Percentiles rank a stretch among this genome's conserved stretches.
These are phyloP conservation scores for Automeris io DNA, from an alignment of 2,888 invertebrate genomes.

Conservation along the genomic window DNA sequence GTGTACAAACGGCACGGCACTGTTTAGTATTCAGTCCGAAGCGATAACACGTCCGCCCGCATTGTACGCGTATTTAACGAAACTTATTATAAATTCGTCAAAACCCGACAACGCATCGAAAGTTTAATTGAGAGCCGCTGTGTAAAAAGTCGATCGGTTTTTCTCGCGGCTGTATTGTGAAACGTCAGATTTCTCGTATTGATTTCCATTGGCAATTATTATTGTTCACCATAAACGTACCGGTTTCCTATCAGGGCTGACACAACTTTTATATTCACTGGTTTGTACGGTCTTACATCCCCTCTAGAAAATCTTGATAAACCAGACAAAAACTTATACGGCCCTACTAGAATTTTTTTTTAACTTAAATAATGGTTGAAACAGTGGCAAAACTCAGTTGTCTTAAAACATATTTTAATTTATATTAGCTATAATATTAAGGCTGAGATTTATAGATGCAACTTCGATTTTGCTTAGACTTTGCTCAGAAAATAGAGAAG, in stretches of 20 bases:
- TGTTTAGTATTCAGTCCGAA: constrained; percentile 50
- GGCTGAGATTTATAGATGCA: no score
- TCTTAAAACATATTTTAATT: no score
- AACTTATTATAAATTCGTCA: constrained; percentile 60
- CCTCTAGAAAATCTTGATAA: no score
- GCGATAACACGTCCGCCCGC: constrained; percentile 56
- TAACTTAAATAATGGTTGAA: no score
- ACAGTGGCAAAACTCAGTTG: no score
- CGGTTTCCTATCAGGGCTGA: constrained; percentile 27
- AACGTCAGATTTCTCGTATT: constrained; percentile 65
- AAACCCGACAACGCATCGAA: constrained; percentile 46
- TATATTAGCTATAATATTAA: no score
- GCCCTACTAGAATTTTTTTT: no score
- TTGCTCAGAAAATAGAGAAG: no score
- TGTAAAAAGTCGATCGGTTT: constrained; percentile 28
- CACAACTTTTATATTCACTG: no score
- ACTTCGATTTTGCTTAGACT: no score
- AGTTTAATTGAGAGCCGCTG: constrained; percentile 35
- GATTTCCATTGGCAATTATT: constrained; percentile 64
- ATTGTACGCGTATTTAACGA: constrained; percentile 43
- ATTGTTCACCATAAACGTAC: constrained; percentile 59
- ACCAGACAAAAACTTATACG: no score
- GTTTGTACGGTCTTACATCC: no score
- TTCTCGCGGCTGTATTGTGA: constrained; percentile 41
- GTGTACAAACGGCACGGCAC: constrained; percentile 23